phyloP scores from a whole-genome alignment of 2,797 vertebrate species.

The Phoebastria nigripes region DNA sequence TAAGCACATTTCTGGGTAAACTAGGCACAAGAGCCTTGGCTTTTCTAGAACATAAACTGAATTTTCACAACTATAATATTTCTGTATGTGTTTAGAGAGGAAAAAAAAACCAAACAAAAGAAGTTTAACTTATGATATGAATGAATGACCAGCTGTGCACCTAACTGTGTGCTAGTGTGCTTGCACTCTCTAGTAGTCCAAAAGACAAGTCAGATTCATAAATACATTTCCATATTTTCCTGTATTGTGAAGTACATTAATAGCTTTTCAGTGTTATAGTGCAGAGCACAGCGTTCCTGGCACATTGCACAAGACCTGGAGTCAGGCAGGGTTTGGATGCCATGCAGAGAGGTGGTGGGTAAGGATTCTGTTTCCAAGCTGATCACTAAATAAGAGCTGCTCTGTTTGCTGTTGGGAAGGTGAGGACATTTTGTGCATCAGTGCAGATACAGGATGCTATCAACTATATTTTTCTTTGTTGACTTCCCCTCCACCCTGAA shows the following conservation, averaged over 20 bases:
- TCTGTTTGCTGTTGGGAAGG: background rate
- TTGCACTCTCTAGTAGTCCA: accelerated
- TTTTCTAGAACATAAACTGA: background rate
- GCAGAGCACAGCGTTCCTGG: background rate
- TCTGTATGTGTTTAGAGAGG: background rate
- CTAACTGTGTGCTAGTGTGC: background rate
- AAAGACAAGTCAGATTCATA: too few species aligned
- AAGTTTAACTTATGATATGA: accelerated
- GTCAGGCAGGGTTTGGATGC: accelerated
- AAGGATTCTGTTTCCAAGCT: too few species aligned
- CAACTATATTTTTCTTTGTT: accelerated
- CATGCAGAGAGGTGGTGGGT: accelerated
- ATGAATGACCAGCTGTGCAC: accelerated
- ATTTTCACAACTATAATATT: background rate
- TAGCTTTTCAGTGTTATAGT: accelerated
- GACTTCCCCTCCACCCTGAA: background rate
- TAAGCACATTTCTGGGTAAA: background rate
- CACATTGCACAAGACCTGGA: accelerated
- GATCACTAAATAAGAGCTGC: background rate
- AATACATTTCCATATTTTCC: accelerated
- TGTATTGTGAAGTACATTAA: accelerated
- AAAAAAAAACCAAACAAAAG: background rate
- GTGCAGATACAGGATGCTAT: background rate
- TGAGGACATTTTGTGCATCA: accelerated
- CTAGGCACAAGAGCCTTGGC: background rate